Conservation (phyloP, 2,113 vertebrate species). For the Spilogale gracilis region DNA sequence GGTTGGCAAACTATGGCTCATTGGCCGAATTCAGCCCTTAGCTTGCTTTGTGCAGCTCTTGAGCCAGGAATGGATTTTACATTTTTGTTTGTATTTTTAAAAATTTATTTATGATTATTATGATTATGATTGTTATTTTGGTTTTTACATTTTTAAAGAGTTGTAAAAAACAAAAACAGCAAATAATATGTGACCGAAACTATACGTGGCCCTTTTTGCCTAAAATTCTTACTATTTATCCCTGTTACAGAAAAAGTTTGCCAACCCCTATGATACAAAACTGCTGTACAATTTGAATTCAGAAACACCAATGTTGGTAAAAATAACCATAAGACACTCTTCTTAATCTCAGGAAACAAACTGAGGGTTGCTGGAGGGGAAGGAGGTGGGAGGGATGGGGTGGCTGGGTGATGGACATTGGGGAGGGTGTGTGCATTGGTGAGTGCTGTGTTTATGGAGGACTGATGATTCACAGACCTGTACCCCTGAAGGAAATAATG, state of each 20-base stretch:
- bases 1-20: neutral
- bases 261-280: neutral
- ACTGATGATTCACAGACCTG: too few species aligned
- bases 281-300: neutral
- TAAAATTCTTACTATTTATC: neutral
- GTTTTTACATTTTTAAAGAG: constrained; percentile 31
- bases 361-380: too few species aligned
- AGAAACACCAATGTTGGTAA: neutral
- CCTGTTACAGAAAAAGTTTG: neutral
- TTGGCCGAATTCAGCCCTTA: neutral
- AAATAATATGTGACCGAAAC: neutral
- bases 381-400: too few species aligned
- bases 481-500: too few species aligned
- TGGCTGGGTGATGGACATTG: too few species aligned
- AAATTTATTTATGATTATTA: neutral
- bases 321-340: neutral
- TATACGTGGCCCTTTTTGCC: neutral
- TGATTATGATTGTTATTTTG: neutral
- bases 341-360: too few species aligned
- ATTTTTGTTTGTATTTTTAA: constrained; percentile 5
- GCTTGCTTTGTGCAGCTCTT: neutral
- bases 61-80: neutral
- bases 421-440: too few species aligned
- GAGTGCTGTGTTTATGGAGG: too few species aligned
- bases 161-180: neutral